Base-by-base conservation (phyloP, 2,113 vertebrate genomes). In the Xenotilapia flavipinnis region DNA sequence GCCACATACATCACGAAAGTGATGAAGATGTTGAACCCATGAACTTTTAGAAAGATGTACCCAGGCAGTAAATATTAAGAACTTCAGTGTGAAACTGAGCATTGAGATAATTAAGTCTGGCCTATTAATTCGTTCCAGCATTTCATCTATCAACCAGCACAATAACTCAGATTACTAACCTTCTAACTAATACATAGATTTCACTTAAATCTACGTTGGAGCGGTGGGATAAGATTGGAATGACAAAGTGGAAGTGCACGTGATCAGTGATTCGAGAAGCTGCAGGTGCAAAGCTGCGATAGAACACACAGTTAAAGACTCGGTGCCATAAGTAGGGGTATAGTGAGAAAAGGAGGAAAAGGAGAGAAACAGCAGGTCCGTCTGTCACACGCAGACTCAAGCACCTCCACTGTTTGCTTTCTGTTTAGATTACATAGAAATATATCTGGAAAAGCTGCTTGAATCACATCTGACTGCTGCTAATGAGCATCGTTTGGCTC, bases 221-320 rank as follows among this genome's bases (percentile, higher is more conserved):
- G 79, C 70, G n/a, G 62, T 42, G 17, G 54, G 82, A 80, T 9
- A 62, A 85, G 19, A 17, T 80, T 58, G 79, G 84, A 55, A 23
- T 4, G 23, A 84, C 62, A 80, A 62, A 45, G 87, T 79, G 87
- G 75, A 84, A 62, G 17, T 28, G 54, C 54, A 9, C 28, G 33
- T 73, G 21, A 56, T 55, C 80, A 77, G 83, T n/a, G 70, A 82
- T 45, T 83, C 80, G 26, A 53, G 42, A 90, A 65, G 80, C 86
- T 84, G 86, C 81, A 83, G 85, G 28, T 86, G 86, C 68, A 82
- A 90, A 91, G 93, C 55, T 82, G 87, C 82, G 81, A 56, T 3
- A 77, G 73, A 90, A 92, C 79, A 56, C 68, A 73, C 21, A 79
- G 79, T 49, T 62, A 79, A 87, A 73, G 79, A 84, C 51, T 55